These are phyloP conservation scores for Ectobius pallidus DNA, from an alignment of 2,888 invertebrate genomes.

Conservation along the genomic window DNA sequence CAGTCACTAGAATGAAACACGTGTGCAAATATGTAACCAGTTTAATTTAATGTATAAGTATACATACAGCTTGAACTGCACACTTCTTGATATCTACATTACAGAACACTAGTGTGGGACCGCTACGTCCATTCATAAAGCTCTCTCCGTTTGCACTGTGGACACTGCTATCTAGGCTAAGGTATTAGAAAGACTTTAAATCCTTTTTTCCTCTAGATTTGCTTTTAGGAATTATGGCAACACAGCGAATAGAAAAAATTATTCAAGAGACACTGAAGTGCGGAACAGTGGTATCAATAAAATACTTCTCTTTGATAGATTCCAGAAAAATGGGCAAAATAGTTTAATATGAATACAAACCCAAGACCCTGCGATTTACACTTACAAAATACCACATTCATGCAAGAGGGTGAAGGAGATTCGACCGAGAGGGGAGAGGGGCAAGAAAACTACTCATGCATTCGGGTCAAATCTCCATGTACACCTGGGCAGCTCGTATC, in stretches of 20 bases:
- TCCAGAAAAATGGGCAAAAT: neutral
- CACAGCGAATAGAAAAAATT: neutral
- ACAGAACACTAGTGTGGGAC: no score
- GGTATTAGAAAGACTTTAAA: slow-evolving; percentile 19
- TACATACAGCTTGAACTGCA: slow-evolving; percentile 20
- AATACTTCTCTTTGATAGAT: neutral
- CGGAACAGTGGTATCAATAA: neutral
- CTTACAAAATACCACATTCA: slow-evolving; percentile 20
- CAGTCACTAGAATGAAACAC: slow-evolving; percentile 20
- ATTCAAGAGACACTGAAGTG: neutral
- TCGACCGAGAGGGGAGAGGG: no score
- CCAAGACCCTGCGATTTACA: neutral
- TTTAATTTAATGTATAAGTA: slow-evolving; percentile 20
- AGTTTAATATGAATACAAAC: neutral
- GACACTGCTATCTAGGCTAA: neutral
- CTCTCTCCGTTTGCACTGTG: neutral
- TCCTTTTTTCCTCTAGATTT: neutral
- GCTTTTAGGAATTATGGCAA: neutral
- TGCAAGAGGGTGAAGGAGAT: neutral
- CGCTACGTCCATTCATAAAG: slow-evolving; percentile 9
- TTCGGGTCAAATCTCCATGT: no score
- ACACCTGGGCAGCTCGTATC: no score
- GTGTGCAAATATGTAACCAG: slow-evolving; percentile 22
- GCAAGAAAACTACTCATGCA: no score
- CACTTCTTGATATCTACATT: slow-evolving; percentile 21